Evolutionary conservation across 2,888 invertebrate genomes (phyloP), one percentile per base, ranked within the genome.

Genomic region (Ferrisia virgata): DNA sequence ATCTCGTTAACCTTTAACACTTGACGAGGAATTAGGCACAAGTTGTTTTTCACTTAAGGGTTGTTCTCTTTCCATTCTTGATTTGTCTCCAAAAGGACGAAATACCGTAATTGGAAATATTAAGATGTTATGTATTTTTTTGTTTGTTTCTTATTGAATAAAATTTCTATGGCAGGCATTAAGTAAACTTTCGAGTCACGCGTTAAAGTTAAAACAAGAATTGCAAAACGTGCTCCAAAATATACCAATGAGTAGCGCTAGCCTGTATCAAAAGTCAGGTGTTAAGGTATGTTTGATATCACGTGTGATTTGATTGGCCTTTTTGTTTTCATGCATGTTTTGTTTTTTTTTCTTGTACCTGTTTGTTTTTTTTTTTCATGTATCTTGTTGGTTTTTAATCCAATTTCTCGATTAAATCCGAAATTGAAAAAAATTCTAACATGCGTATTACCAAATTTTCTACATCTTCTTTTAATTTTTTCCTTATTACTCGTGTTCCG

Each of bases 121-220:
- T 13, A 4, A 64, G 18, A 64, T 22, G 64, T 28, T 15, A 33
- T n/a, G 36, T 8, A 58, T 22, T 76, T 76, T 36, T 76, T 76
- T 36, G 18, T 76, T 33, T 33, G 33, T 72, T 31, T 76, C 13
- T 76, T 18, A 76, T 36, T n/a, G 9, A 36, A 36, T 76, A 9
- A 36, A 36, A 76, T 36, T 36, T 76, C n/a, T 76, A 9, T 36
- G 72, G 18, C 72, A 83, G 83, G 83, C 83, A 28, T 83, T 83
- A 43, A 69, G 83, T 39, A 83, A 83, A 33, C 43, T 83, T 25
- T 83, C 83, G 31, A 83, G 69, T 72, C 83, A 83, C 43, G 69
- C 83, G 31, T 72, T 83, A 47, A 83, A 83, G 83, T 43, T 83
- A 40, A 83, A 83, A 83, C 83, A 83, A 43, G 83, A 83, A 76